These are phyloP conservation scores for Allolobophora icterica DNA, from an alignment of 2,888 invertebrate genomes.

Conservation along the genomic window DNA sequence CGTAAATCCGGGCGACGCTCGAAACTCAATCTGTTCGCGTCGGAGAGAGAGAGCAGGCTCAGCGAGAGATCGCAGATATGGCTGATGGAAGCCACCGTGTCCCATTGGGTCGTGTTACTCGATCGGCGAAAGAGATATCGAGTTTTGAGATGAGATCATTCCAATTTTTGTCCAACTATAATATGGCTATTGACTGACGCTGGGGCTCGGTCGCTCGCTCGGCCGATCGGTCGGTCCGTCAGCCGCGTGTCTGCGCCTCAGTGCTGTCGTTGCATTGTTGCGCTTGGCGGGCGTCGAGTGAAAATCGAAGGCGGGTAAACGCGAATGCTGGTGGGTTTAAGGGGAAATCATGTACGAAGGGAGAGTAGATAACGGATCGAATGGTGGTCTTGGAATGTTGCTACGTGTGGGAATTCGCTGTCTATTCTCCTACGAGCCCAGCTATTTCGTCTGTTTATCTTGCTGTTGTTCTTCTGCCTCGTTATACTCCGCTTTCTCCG, in stretches of 20 bases:
- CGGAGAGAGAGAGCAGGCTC: background rate
- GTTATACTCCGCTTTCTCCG: too few relatives aligned
- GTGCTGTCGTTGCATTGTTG: background rate
- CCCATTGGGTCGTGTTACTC: background rate
- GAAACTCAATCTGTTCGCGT: background rate
- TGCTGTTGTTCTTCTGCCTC: background rate
- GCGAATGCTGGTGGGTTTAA: background rate
- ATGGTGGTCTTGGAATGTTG: background rate
- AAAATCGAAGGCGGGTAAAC: background rate
- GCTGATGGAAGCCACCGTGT: background rate
- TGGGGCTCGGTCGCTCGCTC: background rate
- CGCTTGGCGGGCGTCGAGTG: background rate
- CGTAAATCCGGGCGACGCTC: too few relatives aligned
- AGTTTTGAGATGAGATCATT: conserved; percentile 10
- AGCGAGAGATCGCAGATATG: background rate
- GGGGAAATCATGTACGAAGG: background rate
- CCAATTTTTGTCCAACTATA: background rate
- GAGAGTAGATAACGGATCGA: background rate
- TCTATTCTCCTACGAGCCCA: background rate
- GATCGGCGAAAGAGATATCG: background rate
- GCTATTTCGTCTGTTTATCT: background rate
- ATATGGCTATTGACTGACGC: background rate
- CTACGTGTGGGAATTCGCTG: background rate
- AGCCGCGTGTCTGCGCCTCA: background rate
- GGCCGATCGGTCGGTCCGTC: too few relatives aligned